A percentile compares a stretch with the other conserved stretches of the same genome.
phyloP scores from a whole-genome alignment of 1,140 invertebrate genomes.

The Elymnias hypermnestra region DNA sequence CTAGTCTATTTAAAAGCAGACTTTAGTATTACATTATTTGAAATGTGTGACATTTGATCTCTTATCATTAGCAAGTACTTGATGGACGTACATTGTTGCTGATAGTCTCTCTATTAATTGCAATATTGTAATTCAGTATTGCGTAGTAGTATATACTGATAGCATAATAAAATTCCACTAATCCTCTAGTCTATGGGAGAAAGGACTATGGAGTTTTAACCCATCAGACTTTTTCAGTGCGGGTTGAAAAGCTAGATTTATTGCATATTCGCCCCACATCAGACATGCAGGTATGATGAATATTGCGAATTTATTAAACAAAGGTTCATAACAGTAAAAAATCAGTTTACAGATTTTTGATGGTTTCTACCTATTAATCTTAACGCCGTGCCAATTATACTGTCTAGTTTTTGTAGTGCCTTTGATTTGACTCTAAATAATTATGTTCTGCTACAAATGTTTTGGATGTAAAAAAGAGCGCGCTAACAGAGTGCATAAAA shows the following conservation, averaged over 20 bases:
- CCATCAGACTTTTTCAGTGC: no score
- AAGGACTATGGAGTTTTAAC: no score
- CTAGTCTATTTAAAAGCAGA: background rate
- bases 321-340: no score
- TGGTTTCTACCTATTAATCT: background rate
- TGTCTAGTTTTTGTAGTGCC: background rate
- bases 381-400: background rate
- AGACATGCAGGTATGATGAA: no score
- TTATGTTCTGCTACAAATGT: background rate
- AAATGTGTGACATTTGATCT: slow-evolving; percentile 7
- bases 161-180: no score
- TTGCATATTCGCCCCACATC: no score
- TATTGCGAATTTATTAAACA: no score
- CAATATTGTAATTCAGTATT: no score
- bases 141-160: no score
- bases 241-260: no score
- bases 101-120: slow-evolving; percentile 1
- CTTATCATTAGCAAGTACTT: slow-evolving; percentile 6
- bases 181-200: no score
- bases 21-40: slow-evolving; percentile 1
- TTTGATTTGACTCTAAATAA: slow-evolving; percentile 1
- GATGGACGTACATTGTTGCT: slow-evolving; percentile 8
- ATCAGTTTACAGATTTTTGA: no score
- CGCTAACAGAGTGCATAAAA: slow-evolving; percentile 8
- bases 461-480: background rate